phyloP scores from a whole-genome alignment of 2,797 vertebrate genomes.

The Melanotaenia nigrans region DNA sequence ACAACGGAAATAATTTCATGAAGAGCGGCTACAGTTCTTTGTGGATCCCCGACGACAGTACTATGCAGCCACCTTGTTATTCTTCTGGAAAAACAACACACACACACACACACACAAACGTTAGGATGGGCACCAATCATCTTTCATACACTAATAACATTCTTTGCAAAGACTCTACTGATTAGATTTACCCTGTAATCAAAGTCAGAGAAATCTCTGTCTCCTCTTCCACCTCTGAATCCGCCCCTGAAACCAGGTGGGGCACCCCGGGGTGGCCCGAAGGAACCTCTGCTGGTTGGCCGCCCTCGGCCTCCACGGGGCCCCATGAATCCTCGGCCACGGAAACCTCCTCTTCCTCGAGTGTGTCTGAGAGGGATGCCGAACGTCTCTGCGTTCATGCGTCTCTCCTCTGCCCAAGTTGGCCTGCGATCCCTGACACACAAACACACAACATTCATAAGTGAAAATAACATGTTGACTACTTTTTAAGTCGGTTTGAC shows the following conservation, averaged over 20 bases:
- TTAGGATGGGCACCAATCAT: fast-evolving
- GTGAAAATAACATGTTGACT: not conserved
- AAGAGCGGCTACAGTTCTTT: constrained; percentile 81
- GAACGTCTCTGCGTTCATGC: constrained; percentile 96
- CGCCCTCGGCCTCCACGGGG: constrained; percentile 92
- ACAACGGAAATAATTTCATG: constrained; percentile 63
- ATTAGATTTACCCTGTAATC: constrained; percentile 90
- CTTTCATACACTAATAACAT: not conserved
- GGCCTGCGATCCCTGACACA: constrained; percentile 88
- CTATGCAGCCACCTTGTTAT: constrained; percentile 97
- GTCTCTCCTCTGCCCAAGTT: constrained; percentile 96
- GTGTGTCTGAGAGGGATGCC: constrained; percentile 92
- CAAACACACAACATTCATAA: not conserved
- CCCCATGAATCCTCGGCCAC: constrained; percentile 89
- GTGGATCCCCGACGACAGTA: constrained; percentile 69
- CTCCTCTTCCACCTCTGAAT: constrained; percentile 90
- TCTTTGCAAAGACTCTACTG: not conserved
- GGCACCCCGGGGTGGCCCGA: constrained; percentile 79
- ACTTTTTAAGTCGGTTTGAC: not conserved
- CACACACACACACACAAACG: not conserved
- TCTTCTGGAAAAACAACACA: constrained; percentile 85
- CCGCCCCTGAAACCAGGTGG: constrained; percentile 88
- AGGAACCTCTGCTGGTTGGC: constrained; percentile 82
- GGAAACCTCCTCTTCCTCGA: constrained; percentile 90
- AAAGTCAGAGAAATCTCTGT: constrained; percentile 93